phyloP scores from a whole-genome alignment of 2,113 vertebrate species.

The Ornithorhynchus anatinus region DNA sequence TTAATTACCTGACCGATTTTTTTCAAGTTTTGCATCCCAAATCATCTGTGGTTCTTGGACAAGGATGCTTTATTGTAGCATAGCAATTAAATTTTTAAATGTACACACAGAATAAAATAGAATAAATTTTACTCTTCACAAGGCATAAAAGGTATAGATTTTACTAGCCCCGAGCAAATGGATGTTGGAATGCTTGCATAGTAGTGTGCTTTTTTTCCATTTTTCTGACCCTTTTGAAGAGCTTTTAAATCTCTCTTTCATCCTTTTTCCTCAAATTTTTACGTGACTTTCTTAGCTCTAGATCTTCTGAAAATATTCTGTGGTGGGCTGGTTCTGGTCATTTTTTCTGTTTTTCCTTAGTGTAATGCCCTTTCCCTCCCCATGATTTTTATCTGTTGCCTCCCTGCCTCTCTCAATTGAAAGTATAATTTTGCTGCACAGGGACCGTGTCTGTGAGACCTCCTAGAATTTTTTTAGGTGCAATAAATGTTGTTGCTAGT shows the following conservation, averaged over 20 bases:
- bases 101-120: too few species aligned
- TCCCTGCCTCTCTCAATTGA: not conserved
- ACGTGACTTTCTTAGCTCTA: not conserved
- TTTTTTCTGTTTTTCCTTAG: not conserved
- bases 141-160: not conserved
- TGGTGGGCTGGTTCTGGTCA: too few species aligned
- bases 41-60: not conserved
- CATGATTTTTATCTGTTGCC: slow-evolving; percentile 4
- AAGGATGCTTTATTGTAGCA: not conserved
- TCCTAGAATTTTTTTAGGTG: not conserved
- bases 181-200: too few species aligned
- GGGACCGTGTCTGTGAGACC: not conserved
- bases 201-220: not conserved
- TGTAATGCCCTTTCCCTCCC: not conserved
- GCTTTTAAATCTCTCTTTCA: not conserved
- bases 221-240: not conserved
- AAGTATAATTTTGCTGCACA: not conserved
- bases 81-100: not conserved
- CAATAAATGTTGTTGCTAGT: not conserved
- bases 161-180: not conserved
- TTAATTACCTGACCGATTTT: too few species aligned
- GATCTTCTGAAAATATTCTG: not conserved
- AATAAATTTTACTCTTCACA: too few species aligned
- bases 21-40: not conserved
- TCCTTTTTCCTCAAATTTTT: not conserved